Percentiles rank a stretch among this genome's conserved stretches.
Conservation (phyloP, 2,888 invertebrate genomes). For the Xestia c-nigrum region DNA sequence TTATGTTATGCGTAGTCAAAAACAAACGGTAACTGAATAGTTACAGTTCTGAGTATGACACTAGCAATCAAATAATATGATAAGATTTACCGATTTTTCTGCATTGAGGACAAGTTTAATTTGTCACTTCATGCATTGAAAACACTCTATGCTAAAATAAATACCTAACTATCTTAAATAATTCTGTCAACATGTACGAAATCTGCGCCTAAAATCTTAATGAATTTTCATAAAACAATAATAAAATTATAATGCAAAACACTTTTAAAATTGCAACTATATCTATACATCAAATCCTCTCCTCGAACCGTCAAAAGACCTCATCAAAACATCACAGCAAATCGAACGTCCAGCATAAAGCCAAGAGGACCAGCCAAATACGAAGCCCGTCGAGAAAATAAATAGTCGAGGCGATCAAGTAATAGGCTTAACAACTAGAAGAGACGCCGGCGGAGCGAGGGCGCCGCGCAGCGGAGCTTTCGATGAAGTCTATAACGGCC, state of each 20-base stretch:
- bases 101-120: slow-evolving; percentile 80
- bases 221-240: slow-evolving; percentile 89
- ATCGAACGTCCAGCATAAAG: slow-evolving; percentile 79
- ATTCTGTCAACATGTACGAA: slow-evolving; percentile 89
- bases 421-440: slow-evolving; percentile 76
- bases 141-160: slow-evolving; percentile 90
- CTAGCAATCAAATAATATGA: slow-evolving; percentile 78
- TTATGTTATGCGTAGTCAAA: slow-evolving; percentile 74
- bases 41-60: slow-evolving; percentile 82
- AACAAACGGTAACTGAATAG: slow-evolving; percentile 70
- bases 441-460: slow-evolving; percentile 71
- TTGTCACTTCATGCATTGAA: slow-evolving; percentile 83
- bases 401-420: slow-evolving; percentile 79
- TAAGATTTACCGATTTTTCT: slow-evolving; percentile 77
- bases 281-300: slow-evolving; percentile 89
- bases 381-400: slow-evolving; percentile 77
- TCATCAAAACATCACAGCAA: slow-evolving; percentile 89
- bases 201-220: slow-evolving; percentile 89
- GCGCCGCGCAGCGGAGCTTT: slow-evolving; percentile 80
- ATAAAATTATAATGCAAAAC: slow-evolving; percentile 91
- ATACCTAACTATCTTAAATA: slow-evolving; percentile 91
- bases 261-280: slow-evolving; percentile 90
- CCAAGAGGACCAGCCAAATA: slow-evolving; percentile 75
- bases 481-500: slow-evolving; percentile 90
- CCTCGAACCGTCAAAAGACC: slow-evolving; percentile 88